Conservation (phyloP, 2,888 invertebrate genomes). For the Drosophila atroscutellata region DNA sequence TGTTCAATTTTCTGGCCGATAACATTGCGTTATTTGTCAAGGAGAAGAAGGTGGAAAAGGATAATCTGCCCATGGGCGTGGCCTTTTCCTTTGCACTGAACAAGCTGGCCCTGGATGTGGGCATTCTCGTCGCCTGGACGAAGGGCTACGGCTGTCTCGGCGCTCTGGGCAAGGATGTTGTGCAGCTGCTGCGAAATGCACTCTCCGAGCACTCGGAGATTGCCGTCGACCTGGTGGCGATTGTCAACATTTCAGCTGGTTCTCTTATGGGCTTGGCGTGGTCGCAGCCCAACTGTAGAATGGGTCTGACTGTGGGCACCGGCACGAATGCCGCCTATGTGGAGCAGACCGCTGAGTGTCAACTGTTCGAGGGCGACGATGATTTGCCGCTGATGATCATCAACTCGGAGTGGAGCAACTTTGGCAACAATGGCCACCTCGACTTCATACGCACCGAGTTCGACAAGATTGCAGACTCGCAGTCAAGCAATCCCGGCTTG, state of each 20-base stretch:
- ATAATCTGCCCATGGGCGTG: constrained; percentile 94
- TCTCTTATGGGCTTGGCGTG: constrained; percentile 96
- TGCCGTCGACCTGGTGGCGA: constrained; percentile 92
- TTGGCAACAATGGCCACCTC: constrained; percentile 94
- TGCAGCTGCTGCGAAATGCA: constrained; percentile 92
- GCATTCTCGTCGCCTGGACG: constrained; percentile 94
- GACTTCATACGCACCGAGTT: constrained; percentile 93
- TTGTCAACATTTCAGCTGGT: constrained; percentile 96
- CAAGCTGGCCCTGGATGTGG: constrained; percentile 93
- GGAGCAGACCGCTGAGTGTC: constrained; percentile 89
- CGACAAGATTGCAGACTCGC: constrained; percentile 91
- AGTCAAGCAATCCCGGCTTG: constrained; percentile 91
- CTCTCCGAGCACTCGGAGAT: constrained; percentile 92
- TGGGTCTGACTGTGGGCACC: constrained; percentile 91
- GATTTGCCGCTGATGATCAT: constrained; percentile 88
- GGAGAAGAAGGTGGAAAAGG: constrained; percentile 89
- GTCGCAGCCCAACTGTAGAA: constrained; percentile 89
- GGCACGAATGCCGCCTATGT: constrained; percentile 97
- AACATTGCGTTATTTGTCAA: constrained; percentile 95
- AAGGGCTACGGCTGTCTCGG: constrained; percentile 97
- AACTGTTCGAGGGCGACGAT: constrained; percentile 88
- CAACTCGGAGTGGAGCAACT: constrained; percentile 98
- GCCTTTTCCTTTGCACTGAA: constrained; percentile 97
- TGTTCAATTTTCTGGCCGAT: constrained; percentile 97
- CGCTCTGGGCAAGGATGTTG: constrained; percentile 95